Evolutionary conservation across 2,113 vertebrate genomes (phyloP), one percentile per base, ranked within the genome.

Genomic region (Bubo blakistoni): DNA sequence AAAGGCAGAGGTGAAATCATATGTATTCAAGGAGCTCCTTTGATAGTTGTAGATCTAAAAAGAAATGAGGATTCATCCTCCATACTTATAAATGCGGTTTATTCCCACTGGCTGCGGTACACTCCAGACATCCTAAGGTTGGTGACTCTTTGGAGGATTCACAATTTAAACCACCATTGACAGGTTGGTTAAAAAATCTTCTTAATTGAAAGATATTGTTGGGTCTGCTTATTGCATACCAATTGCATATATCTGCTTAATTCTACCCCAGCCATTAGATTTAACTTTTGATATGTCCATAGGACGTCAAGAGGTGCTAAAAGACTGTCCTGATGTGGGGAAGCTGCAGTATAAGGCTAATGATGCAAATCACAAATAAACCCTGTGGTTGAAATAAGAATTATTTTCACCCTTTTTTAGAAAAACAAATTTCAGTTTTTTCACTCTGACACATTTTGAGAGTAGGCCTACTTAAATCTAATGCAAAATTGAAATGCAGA

Each of bases 1-100:
- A 98, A 98, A 98, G 86, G 95, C 96, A 98, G 87, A 93, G 90
- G 44, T 90, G 86, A 97, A 97, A 97, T 96, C 92, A 90, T 90
- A 95, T 25, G 49, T 94, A 95, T 97, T 88, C 97, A 96, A 94
- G 87, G 59, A 94, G 57, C 83, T 92, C 79, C 84, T 96, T 93
- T 90, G 96, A 85, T 79, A 87, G 85, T 83, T 32, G 87, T 84
- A 94, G 52, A 34, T 84, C 92, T 86, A 54, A 79, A 93, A 94
- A 74, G 91, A 97, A 96, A 88, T 66, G 46, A 44, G 16, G 15
- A 57, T 79, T 93, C 44, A 38, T 65, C 40, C 49, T 81, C 34
- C 24, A 7, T 9, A 30, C 40, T 79, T 87, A 40, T 16, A 84
- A 79, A 81, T 18, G 2, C 3, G 1, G 40, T 62, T 44, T 52